These are phyloP conservation scores for Anthonomus grandis DNA, from an alignment of 1,140 invertebrate genomes.

Conservation along the genomic window DNA sequence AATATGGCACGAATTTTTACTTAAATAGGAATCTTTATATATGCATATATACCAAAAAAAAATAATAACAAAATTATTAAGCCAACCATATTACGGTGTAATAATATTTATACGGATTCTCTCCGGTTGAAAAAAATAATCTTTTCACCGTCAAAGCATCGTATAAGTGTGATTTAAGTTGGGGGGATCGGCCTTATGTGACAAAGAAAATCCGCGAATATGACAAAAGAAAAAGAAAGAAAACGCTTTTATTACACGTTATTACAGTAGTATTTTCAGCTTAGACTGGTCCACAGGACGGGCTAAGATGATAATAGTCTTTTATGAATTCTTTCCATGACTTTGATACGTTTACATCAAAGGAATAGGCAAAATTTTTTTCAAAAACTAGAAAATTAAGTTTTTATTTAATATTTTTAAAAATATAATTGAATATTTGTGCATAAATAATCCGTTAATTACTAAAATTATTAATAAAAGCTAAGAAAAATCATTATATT, in stretches of 20 bases:
- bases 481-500: too few relatives aligned
- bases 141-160: slow-evolving; percentile 21
- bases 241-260: slow-evolving; percentile 42
- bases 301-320: slow-evolving; percentile 31
- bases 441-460: too few relatives aligned
- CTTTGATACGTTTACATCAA: slow-evolving; percentile 19
- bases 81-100: too few relatives aligned
- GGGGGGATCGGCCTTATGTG: slow-evolving; percentile 24
- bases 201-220: slow-evolving; percentile 27
- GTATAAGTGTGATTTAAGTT: slow-evolving; percentile 41
- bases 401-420: too few relatives aligned
- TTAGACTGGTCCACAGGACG: slow-evolving; percentile 32
- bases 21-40: too few relatives aligned
- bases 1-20: too few relatives aligned
- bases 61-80: too few relatives aligned
- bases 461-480: too few relatives aligned
- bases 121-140: slow-evolving; percentile 22
- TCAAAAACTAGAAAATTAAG: too few relatives aligned
- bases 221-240: slow-evolving; percentile 30
- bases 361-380: not conserved
- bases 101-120: slow-evolving; percentile 17
- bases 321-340: slow-evolving; percentile 28
- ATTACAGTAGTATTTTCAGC: slow-evolving; percentile 44
- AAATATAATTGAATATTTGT: too few relatives aligned
- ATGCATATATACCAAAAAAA: too few relatives aligned